phyloP scores from a whole-genome alignment of 2,888 invertebrate species.

The Lampropteryx suffumata region DNA sequence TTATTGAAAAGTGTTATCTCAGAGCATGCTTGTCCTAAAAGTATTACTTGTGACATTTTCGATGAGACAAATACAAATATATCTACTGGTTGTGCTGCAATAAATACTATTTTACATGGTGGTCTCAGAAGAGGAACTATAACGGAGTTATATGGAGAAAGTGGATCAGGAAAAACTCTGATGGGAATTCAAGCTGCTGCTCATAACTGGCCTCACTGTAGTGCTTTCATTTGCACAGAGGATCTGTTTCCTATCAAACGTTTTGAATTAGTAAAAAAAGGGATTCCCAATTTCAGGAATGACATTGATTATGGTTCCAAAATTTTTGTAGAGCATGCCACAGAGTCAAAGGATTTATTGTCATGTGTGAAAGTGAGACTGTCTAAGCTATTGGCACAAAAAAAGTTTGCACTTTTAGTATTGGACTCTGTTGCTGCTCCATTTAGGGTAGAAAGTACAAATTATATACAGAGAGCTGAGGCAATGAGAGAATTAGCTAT shows the following conservation, averaged over 20 bases:
- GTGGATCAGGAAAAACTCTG: constrained; percentile 92
- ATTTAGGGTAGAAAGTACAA: constrained; percentile 65
- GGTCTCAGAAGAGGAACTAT: constrained; percentile 87
- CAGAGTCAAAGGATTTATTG: constrained; percentile 64
- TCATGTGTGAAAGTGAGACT: constrained; percentile 64
- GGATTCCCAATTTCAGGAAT: constrained; percentile 37
- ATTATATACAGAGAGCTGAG: constrained; percentile 72
- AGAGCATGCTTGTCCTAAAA: constrained; percentile 44
- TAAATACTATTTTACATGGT: constrained; percentile 85
- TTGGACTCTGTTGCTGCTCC: constrained; percentile 76
- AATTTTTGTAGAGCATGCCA: constrained; percentile 70
- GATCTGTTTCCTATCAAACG: constrained; percentile 82
- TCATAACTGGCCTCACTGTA: constrained; percentile 82
- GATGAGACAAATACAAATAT: constrained; percentile 47
- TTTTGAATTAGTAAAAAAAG: constrained; percentile 62
- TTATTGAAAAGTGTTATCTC: constrained; percentile 57
- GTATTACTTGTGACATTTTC: constrained; percentile 43
- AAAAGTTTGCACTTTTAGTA: constrained; percentile 55
- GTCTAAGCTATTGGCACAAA: constrained; percentile 55
- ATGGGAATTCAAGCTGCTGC: constrained; percentile 88
- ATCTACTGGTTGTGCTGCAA: constrained; percentile 79
- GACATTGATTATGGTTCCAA: constrained; percentile 55
- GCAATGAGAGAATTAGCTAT: constrained; percentile 69
- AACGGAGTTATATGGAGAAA: constrained; percentile 91
- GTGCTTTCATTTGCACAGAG: constrained; percentile 90